phyloP scores from a whole-genome alignment of 1,140 invertebrate genomes.

The Pachyrhynchus sulphureomaculatus region DNA sequence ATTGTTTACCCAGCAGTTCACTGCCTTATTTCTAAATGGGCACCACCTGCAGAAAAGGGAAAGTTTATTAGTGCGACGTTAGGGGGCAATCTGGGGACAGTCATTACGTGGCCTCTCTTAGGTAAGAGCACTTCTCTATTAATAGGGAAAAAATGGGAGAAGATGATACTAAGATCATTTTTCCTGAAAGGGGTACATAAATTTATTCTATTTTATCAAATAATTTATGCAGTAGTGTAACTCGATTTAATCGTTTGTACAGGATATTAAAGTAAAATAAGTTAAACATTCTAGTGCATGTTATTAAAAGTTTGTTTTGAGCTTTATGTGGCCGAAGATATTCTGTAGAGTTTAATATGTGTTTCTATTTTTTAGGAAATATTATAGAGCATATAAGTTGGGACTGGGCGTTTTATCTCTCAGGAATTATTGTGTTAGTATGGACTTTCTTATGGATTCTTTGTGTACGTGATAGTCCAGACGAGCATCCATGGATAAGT shows the following conservation, averaged over 20 bases:
- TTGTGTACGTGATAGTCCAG: constrained; percentile 71
- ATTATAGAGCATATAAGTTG: constrained; percentile 68
- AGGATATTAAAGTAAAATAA: too few species aligned
- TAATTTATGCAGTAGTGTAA: too few species aligned
- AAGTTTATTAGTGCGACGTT: constrained; percentile 73
- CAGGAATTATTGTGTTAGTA: constrained; percentile 62
- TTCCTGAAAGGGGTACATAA: too few species aligned
- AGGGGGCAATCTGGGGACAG: constrained; percentile 75
- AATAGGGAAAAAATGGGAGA: too few species aligned
- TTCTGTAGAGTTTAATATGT: too few species aligned
- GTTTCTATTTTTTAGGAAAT: constrained; percentile 50
- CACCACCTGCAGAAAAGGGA: constrained; percentile 72
- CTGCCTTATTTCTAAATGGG: constrained; percentile 70
- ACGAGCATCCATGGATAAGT: constrained; percentile 72
- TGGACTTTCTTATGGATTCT: constrained; percentile 66
- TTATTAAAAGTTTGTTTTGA: too few species aligned
- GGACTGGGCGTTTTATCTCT: constrained; percentile 72
- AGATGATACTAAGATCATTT: too few species aligned
- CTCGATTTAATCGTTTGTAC: too few species aligned
- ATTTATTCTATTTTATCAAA: too few species aligned
- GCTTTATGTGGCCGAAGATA: too few species aligned
- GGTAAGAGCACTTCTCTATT: too few species aligned
- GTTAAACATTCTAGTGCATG: too few species aligned
- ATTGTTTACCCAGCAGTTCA: constrained; percentile 73
- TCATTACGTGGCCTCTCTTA: constrained; percentile 73